Conservation (phyloP, 2,888 invertebrate species). For the Caradrina clavipalpis region DNA sequence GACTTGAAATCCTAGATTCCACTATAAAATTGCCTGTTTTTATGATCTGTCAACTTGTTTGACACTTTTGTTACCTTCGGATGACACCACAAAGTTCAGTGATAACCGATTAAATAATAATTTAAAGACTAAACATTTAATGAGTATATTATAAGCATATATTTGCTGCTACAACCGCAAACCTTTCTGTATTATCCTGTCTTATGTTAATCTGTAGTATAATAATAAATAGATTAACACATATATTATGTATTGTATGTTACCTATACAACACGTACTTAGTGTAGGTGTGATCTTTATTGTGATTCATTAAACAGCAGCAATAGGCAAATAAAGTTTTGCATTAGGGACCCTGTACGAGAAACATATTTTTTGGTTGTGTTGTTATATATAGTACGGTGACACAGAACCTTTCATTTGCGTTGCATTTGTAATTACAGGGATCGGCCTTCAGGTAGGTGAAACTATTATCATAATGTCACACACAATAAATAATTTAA, state of each 20-base stretch:
- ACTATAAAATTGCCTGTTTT: not conserved
- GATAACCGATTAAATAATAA: conserved; percentile 25
- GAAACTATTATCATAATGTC: too few relatives aligned
- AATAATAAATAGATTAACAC: too few relatives aligned
- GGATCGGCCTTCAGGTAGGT: too few relatives aligned
- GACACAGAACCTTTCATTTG: too few relatives aligned
- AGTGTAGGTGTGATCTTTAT: not conserved
- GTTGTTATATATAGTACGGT: too few relatives aligned
- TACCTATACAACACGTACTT: not conserved
- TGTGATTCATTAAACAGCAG: not conserved
- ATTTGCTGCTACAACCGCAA: conserved; percentile 19
- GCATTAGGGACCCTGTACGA: not conserved
- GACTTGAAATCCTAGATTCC: too few relatives aligned
- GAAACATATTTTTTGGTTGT: too few relatives aligned
- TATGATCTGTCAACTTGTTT: not conserved
- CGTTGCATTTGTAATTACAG: not conserved
- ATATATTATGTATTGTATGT: too few relatives aligned
- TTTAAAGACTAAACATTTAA: conserved; percentile 34
- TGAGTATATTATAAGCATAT: conserved; percentile 28
- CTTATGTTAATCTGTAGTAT: conserved; percentile 22
- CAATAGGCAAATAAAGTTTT: conserved; percentile 9
- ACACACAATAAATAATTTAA: not conserved
- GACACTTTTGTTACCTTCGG: not conserved
- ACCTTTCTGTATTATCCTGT: conserved; percentile 20
- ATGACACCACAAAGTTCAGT: not conserved